Evolutionary conservation across 1,140 invertebrate genomes (phyloP).

Genomic region (Physella acuta): DNA sequence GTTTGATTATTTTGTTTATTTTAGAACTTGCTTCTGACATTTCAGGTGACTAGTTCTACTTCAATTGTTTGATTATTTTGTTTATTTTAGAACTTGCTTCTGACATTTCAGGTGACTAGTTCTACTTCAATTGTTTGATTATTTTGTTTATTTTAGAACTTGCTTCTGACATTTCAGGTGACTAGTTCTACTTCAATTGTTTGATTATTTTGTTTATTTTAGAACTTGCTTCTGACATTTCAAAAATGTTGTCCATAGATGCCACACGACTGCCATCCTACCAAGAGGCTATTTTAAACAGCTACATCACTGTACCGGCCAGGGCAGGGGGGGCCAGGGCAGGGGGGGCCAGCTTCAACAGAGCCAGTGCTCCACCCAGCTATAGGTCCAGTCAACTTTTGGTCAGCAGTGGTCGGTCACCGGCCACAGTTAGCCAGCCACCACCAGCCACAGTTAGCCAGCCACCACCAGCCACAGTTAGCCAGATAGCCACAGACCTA

Average conservation of each 20-base stretch:
- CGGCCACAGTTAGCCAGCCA: neutral
- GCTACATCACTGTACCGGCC: slow-evolving; percentile 2
- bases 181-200: too few species aligned
- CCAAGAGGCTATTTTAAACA: slow-evolving; percentile 13
- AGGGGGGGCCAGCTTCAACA: neutral
- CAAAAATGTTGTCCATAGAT: neutral
- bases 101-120: too few species aligned
- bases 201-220: too few species aligned
- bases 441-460: neutral
- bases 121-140: too few species aligned
- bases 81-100: too few species aligned
- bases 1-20: too few species aligned
- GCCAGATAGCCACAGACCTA: too few species aligned
- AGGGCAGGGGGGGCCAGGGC: neutral
- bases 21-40: too few species aligned
- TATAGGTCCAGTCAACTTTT: slow-evolving; percentile 10
- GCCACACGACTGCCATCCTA: slow-evolving; percentile 12
- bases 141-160: too few species aligned
- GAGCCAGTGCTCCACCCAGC: slow-evolving; percentile 18
- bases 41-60: too few species aligned
- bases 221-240: neutral
- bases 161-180: too few species aligned
- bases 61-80: too few species aligned
- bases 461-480: neutral
- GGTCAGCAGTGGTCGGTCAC: neutral